phyloP scores from a whole-genome alignment of 1,140 invertebrate species.

The Rhyzopertha dominica region DNA sequence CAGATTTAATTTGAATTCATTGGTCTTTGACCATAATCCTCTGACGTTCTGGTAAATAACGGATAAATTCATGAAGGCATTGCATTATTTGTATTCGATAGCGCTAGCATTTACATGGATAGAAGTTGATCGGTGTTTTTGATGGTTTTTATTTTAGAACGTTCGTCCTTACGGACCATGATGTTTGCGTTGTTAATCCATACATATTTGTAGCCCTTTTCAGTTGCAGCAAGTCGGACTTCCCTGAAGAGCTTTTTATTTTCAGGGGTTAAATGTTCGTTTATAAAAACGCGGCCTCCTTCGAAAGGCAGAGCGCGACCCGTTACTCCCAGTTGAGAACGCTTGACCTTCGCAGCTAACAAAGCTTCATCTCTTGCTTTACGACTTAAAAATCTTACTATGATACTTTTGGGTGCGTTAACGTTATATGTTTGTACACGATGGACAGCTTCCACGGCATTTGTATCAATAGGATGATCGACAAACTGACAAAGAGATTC shows the following conservation, averaged over 20 bases:
- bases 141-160: constrained; percentile 1
- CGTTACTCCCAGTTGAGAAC: too few relatives aligned
- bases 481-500: too few relatives aligned
- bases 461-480: too few relatives aligned
- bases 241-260: constrained; percentile 5
- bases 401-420: too few relatives aligned
- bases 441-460: too few relatives aligned
- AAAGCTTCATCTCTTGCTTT: too few relatives aligned
- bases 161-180: constrained; percentile 5
- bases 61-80: neutral
- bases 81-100: neutral
- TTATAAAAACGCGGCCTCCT: too few relatives aligned
- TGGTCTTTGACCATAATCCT: constrained; percentile 1
- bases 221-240: neutral
- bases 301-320: too few relatives aligned
- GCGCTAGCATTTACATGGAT: neutral
- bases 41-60: constrained; percentile 4
- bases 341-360: too few relatives aligned
- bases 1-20: constrained; percentile 7
- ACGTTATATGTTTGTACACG: too few relatives aligned
- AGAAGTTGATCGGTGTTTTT: neutral
- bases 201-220: constrained; percentile 7
- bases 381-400: too few relatives aligned
- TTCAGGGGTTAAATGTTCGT: constrained; percentile 3
- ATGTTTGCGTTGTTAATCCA: constrained; percentile 5